Conservation (phyloP, 1,140 invertebrate species). For the Diploscapter pachys region DNA sequence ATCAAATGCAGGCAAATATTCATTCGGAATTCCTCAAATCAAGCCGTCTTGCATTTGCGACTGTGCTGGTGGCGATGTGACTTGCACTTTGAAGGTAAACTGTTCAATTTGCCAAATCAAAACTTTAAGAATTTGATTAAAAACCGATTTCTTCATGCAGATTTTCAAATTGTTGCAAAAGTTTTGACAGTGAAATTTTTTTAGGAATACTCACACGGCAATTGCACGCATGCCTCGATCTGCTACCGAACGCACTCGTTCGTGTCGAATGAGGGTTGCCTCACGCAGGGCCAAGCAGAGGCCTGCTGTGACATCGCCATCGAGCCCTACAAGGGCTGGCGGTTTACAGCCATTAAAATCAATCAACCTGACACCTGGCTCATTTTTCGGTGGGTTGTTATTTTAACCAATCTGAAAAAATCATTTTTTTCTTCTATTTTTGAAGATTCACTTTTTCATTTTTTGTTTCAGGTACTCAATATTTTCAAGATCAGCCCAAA, state of each 20-base stretch:
- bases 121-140: neutral
- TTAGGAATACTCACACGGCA: slow-evolving; percentile 24
- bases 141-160: neutral
- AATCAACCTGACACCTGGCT: slow-evolving; percentile 46
- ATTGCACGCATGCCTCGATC: slow-evolving; percentile 39
- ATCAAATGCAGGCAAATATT: slow-evolving; percentile 33
- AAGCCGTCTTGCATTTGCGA: slow-evolving; percentile 47
- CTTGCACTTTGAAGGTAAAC: slow-evolving; percentile 46
- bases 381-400: slow-evolving; percentile 34
- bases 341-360: slow-evolving; percentile 44
- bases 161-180: neutral
- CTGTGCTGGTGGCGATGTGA: slow-evolving; percentile 47
- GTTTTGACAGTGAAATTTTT: neutral
- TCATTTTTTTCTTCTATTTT: neutral
- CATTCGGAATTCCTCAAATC: slow-evolving; percentile 46
- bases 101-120: slow-evolving; percentile 40
- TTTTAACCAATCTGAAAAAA: neutral
- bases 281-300: slow-evolving; percentile 35
- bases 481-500: slow-evolving; percentile 33
- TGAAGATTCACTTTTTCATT: neutral
- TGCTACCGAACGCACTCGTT: slow-evolving; percentile 46
- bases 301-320: slow-evolving; percentile 47
- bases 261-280: slow-evolving; percentile 45
- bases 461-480: slow-evolving; percentile 31
- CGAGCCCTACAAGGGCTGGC: slow-evolving; percentile 49